A percentile compares a stretch with the other conserved stretches of the same genome.
These are phyloP conservation scores for Drosophila leontia DNA, from an alignment of 1,140 invertebrate species.

Conservation along the genomic window DNA sequence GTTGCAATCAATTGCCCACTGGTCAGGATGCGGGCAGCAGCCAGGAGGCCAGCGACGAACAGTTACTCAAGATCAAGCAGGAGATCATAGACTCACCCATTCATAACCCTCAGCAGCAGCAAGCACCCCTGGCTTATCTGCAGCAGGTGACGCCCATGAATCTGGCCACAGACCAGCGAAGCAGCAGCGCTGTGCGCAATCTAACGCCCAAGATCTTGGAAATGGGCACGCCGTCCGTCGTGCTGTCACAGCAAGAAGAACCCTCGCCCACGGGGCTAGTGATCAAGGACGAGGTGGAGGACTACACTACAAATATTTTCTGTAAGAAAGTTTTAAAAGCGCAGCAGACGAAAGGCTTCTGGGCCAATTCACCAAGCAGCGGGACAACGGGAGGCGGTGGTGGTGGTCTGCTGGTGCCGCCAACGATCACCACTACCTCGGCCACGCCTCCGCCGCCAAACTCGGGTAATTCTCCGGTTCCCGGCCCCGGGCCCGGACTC, in stretches of 20 bases:
- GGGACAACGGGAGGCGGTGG: constrained; percentile 36
- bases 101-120: constrained; percentile 56
- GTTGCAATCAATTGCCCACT: constrained; percentile 67
- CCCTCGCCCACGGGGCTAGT: constrained; percentile 54
- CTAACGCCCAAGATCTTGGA: constrained; percentile 81
- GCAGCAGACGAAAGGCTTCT: constrained; percentile 83
- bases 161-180: constrained; percentile 63
- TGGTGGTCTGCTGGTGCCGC: constrained; percentile 53
- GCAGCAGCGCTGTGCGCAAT: constrained; percentile 71
- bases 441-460: constrained; percentile 66
- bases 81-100: constrained; percentile 79
- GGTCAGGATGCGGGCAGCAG: constrained; percentile 56
- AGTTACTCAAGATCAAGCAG: constrained; percentile 76
- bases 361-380: constrained; percentile 74
- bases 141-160: constrained; percentile 78
- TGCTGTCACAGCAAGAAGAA: constrained; percentile 26
- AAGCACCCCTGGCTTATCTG: constrained; percentile 21
- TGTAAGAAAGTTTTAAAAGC: constrained; percentile 84
- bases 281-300: constrained; percentile 81
- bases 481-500: constrained; percentile 23
- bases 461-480: constrained; percentile 12
- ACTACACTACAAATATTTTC: constrained; percentile 77
- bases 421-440: constrained; percentile 70
- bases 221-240: constrained; percentile 41
- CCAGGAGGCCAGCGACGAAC: constrained; percentile 58